These are phyloP conservation scores for Gila orcuttii DNA, from an alignment of 2,113 vertebrate genomes.

Conservation along the genomic window DNA sequence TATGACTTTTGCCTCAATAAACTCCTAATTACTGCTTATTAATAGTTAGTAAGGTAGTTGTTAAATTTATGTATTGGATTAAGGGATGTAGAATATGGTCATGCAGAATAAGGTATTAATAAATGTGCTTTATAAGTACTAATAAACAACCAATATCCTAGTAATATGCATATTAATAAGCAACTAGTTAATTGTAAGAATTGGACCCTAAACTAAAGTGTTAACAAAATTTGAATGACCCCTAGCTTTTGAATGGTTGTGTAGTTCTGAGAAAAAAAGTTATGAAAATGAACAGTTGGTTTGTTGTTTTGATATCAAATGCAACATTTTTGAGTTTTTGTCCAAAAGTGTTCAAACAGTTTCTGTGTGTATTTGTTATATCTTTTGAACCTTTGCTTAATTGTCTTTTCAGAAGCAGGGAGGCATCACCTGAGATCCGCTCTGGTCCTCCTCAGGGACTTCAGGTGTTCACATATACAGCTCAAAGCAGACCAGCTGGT, in stretches of 20 bases:
- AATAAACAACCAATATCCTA: too few relatives aligned
- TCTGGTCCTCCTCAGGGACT: conserved; percentile 11
- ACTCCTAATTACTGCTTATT: too few relatives aligned
- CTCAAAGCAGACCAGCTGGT: conserved; percentile 35
- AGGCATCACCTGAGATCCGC: not conserved
- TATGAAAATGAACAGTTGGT: not conserved
- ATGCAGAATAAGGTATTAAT: too few relatives aligned
- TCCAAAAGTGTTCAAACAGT: not conserved
- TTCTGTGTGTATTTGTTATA: not conserved
- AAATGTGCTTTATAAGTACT: too few relatives aligned
- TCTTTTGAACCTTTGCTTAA: not conserved
- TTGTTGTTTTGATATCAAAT: not conserved
- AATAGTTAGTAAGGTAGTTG: too few relatives aligned
- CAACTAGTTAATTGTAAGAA: too few relatives aligned
- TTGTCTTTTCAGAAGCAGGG: conserved; percentile 34
- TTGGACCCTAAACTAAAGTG: too few relatives aligned
- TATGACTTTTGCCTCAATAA: too few relatives aligned
- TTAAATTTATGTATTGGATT: too few relatives aligned
- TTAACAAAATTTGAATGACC: too few relatives aligned
- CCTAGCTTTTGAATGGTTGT: not conserved
- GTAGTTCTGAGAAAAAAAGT: not conserved
- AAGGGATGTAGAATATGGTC: too few relatives aligned
- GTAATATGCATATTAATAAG: too few relatives aligned
- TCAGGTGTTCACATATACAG: conserved; percentile 29
- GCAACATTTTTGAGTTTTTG: not conserved